Percentiles rank a stretch among this genome's conserved stretches.
phyloP scores from a whole-genome alignment of 2,888 invertebrate species.

The Pristionchus exspectatus region DNA sequence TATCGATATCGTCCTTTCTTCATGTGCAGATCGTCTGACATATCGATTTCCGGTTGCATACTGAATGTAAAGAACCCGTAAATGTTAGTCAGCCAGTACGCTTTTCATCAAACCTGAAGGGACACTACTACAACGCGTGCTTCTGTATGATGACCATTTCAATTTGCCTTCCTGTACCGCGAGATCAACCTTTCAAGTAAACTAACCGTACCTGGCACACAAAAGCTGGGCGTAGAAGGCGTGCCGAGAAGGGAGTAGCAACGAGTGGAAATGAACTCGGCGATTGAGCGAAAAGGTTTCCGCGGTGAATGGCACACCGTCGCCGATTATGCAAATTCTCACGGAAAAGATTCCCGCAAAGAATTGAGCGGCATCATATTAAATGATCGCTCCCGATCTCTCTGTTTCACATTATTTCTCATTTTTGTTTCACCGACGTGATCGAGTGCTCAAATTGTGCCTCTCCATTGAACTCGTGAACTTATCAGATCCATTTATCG shows the following conservation, averaged over 20 bases:
- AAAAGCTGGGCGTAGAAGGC: neutral
- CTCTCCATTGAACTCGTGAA: neutral
- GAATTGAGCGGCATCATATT: neutral
- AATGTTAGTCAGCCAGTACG: neutral
- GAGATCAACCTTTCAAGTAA: neutral
- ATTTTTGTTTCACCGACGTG: neutral
- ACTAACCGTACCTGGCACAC: neutral
- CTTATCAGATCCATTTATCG: constrained; percentile 14
- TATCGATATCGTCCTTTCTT: constrained; percentile 26
- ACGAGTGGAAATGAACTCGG: neutral
- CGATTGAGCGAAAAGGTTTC: neutral
- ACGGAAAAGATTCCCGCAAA: neutral
- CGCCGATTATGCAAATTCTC: neutral
- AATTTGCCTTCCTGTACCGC: no score
- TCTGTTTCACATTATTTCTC: neutral
- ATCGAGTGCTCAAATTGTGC: neutral
- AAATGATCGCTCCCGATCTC: neutral
- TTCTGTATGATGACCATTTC: no score
- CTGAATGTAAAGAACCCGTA: neutral
- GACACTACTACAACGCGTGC: no score
- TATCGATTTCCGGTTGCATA: neutral
- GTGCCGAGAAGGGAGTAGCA: neutral
- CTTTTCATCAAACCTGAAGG: neutral
- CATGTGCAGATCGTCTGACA: neutral
- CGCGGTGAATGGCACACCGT: neutral